These are phyloP conservation scores for Diabrotica undecimpunctata DNA, from an alignment of 1,140 invertebrate species.

Conservation along the genomic window DNA sequence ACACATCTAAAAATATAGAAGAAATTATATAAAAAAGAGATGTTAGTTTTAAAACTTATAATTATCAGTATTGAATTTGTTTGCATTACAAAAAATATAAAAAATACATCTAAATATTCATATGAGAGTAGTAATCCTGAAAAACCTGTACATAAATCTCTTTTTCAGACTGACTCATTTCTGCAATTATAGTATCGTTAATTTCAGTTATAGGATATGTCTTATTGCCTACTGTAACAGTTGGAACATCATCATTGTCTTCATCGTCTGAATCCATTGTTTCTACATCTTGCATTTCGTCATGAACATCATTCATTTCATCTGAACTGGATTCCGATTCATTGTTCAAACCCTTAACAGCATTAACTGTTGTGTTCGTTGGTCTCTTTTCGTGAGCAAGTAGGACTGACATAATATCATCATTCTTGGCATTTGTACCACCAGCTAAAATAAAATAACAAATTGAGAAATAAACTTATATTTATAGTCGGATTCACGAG, in stretches of 20 bases:
- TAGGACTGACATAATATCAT: conserved; percentile 89
- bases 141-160: conserved; percentile 91
- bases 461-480: conserved; percentile 14
- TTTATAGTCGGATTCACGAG: too few relatives aligned
- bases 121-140: conserved; percentile 88
- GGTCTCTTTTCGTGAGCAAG: conserved; percentile 84
- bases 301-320: conserved; percentile 55
- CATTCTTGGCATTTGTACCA: conserved; percentile 61
- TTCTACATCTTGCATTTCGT: conserved; percentile 57
- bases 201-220: conserved; percentile 76
- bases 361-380: conserved; percentile 52
- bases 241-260: conserved; percentile 79
- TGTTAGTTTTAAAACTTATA: too few relatives aligned
- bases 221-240: conserved; percentile 76
- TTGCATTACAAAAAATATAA: background rate
- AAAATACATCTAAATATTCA: conserved; percentile 58
- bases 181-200: conserved; percentile 77
- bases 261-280: conserved; percentile 72
- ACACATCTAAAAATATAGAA: too few relatives aligned
- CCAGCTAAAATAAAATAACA: conserved; percentile 22
- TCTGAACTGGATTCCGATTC: conserved; percentile 73
- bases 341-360: conserved; percentile 53
- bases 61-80: too few relatives aligned
- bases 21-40: too few relatives aligned
- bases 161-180: conserved; percentile 91